Conservation (phyloP, 1,140 invertebrate genomes). For the Pygmarrhopalites habei region DNA sequence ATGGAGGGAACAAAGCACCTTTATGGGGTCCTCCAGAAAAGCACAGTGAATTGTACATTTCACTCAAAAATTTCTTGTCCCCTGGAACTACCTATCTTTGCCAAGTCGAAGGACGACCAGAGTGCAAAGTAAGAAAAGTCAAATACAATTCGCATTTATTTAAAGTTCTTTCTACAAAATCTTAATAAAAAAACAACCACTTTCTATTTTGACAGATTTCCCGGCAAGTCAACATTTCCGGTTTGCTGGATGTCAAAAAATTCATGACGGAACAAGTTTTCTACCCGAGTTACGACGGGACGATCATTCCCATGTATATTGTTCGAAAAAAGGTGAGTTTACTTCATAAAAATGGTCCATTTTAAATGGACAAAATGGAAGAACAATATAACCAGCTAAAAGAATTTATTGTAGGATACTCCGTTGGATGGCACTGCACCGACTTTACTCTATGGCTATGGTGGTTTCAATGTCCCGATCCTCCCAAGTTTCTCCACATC, state of each 20-base stretch:
- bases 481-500: slow-evolving; percentile 75
- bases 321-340: slow-evolving; percentile 74
- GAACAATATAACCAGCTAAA: no score
- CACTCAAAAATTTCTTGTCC: slow-evolving; percentile 87
- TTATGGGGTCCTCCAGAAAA: no score
- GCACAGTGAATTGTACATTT: slow-evolving; percentile 86
- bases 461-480: slow-evolving; percentile 89
- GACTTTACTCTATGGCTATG: slow-evolving; percentile 89
- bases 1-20: slow-evolving; percentile 56
- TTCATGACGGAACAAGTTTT: slow-evolving; percentile 88
- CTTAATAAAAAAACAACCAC: background rate
- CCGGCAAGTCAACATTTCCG: slow-evolving; percentile 70
- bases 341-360: no score
- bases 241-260: slow-evolving; percentile 65
- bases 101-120: slow-evolving; percentile 56
- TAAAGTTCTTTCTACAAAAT: background rate
- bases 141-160: background rate
- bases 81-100: slow-evolving; percentile 88
- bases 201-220: slow-evolving; percentile 57
- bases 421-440: slow-evolving; percentile 55
- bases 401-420: background rate
- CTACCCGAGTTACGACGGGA: slow-evolving; percentile 89
- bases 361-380: no score
- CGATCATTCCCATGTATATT: slow-evolving; percentile 95
- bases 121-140: background rate